Evolutionary conservation across 2,797 vertebrate genomes (phyloP).

Genomic region (Spinibarbus caldwelli): DNA sequence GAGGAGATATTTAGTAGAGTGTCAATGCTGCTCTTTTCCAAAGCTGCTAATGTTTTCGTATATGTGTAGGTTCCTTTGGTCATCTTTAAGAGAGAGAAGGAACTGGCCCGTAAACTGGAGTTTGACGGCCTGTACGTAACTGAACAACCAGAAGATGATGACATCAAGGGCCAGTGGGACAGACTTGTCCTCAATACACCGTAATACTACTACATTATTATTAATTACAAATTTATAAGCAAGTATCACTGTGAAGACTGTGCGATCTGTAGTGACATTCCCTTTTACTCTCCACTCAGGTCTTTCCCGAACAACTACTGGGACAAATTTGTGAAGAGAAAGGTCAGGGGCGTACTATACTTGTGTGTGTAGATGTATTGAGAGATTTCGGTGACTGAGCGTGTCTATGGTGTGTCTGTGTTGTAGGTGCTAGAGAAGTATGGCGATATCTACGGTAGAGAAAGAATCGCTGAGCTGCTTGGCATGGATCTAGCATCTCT

Average conservation of each 20-base stretch:
- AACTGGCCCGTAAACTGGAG: conserved; percentile 92
- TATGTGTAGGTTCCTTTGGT: conserved; percentile 86
- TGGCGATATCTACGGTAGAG: conserved; percentile 93
- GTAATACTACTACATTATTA: conserved; percentile 73
- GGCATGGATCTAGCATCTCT: conserved; percentile 92
- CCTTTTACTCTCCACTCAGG: conserved; percentile 67
- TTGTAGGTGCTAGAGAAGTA: conserved; percentile 92
- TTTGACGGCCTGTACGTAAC: conserved; percentile 94
- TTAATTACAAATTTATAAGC: neutral
- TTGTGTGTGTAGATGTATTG: neutral
- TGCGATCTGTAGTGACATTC: neutral
- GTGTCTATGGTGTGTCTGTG: neutral
- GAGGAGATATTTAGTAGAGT: neutral
- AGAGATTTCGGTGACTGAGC: neutral
- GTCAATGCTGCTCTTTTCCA: neutral
- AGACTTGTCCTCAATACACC: conserved; percentile 93
- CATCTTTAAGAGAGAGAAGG: conserved; percentile 96
- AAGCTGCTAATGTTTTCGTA: neutral
- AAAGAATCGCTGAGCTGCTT: conserved; percentile 91
- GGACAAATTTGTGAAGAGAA: conserved; percentile 98
- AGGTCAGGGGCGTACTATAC: conserved; percentile 69
- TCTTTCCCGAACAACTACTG: conserved; percentile 96
- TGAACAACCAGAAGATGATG: conserved; percentile 93
- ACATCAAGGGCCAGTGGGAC: conserved; percentile 96
- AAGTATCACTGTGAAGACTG: neutral